Conservation (phyloP, 53 echinoderm and acorn worm genomes). For the Paelopatides confundens region DNA sequence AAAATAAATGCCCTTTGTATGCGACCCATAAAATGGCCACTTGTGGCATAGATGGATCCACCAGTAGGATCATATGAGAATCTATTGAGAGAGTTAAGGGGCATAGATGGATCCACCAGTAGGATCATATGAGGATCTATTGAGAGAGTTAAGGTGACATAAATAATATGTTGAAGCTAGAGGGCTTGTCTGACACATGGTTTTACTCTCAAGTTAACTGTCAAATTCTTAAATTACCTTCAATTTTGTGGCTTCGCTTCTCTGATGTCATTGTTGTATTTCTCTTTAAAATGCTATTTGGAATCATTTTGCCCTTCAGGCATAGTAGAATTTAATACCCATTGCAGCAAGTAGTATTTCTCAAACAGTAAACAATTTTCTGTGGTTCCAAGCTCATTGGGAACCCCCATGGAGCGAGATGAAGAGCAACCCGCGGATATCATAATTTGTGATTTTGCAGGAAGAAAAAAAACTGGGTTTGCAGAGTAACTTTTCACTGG, state of each 20-base stretch:
- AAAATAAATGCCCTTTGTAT: too few species aligned
- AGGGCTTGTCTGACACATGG: background rate
- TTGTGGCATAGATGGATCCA: too few species aligned
- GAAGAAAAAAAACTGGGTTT: too few species aligned
- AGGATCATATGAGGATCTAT: too few species aligned
- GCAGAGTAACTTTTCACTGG: too few species aligned
- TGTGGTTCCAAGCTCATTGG: background rate
- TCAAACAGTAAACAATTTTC: background rate
- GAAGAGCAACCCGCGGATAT: background rate
- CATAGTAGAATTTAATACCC: background rate
- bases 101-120: too few species aligned
- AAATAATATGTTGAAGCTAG: background rate
- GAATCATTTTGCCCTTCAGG: background rate
- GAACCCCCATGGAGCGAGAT: background rate
- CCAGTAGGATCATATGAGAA: too few species aligned
- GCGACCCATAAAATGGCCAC: too few species aligned
- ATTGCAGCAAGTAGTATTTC: background rate
- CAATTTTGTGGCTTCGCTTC: background rate
- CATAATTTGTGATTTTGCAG: background rate
- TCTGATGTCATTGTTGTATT: background rate
- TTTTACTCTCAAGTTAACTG: background rate
- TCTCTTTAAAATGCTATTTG: background rate
- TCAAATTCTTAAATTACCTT: slow-evolving; percentile 3
- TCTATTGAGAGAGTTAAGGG: too few species aligned
- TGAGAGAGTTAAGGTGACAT: background rate